Percentiles rank a stretch among this genome's conserved stretches.
Evolutionary conservation across 92 coral and sea anemone species (phyloP).

Genomic region (Zoanthus solanderi): DNA sequence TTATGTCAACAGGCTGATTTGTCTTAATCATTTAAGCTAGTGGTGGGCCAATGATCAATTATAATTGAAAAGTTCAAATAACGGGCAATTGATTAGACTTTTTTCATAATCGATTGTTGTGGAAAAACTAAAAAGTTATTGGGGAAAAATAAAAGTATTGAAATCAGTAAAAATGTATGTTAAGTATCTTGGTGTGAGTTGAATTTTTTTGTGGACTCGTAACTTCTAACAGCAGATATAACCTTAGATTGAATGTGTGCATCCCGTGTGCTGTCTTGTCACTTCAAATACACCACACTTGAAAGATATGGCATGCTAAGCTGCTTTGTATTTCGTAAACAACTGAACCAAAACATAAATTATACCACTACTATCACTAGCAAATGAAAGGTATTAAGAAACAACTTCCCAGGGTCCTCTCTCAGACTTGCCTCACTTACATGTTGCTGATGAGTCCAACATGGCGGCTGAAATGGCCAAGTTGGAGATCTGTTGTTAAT

Average conservation of each 20-base stretch:
- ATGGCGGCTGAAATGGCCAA: slow-evolving; percentile 54
- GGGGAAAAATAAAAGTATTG: slow-evolving; percentile 57
- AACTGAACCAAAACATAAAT: slow-evolving; percentile 64
- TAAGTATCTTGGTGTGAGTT: slow-evolving; percentile 60
- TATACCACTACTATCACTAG: slow-evolving; percentile 47
- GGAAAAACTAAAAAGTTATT: slow-evolving; percentile 58
- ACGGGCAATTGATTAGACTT: slow-evolving; percentile 51
- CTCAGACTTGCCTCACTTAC: slow-evolving; percentile 48
- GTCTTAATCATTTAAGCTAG: not conserved
- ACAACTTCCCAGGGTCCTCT: slow-evolving; percentile 40
- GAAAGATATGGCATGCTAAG: slow-evolving; percentile 53
- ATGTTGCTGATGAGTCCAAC: slow-evolving; percentile 58
- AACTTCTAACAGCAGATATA: too few species aligned
- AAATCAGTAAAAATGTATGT: slow-evolving; percentile 42
- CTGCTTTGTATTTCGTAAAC: slow-evolving; percentile 38
- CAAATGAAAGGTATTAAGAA: slow-evolving; percentile 35
- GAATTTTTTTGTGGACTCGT: slow-evolving; percentile 50
- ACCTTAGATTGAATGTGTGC: not conserved
- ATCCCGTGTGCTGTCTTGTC: slow-evolving; percentile 59
- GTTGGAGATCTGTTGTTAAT: slow-evolving; percentile 45
- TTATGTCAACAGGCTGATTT: too few species aligned
- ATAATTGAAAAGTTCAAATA: slow-evolving; percentile 36
- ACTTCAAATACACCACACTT: slow-evolving; percentile 46
- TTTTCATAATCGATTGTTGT: slow-evolving; percentile 62
- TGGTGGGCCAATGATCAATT: slow-evolving; percentile 17